phyloP scores from a whole-genome alignment of 1,140 invertebrate species.

The Aphaenogaster floridana region DNA sequence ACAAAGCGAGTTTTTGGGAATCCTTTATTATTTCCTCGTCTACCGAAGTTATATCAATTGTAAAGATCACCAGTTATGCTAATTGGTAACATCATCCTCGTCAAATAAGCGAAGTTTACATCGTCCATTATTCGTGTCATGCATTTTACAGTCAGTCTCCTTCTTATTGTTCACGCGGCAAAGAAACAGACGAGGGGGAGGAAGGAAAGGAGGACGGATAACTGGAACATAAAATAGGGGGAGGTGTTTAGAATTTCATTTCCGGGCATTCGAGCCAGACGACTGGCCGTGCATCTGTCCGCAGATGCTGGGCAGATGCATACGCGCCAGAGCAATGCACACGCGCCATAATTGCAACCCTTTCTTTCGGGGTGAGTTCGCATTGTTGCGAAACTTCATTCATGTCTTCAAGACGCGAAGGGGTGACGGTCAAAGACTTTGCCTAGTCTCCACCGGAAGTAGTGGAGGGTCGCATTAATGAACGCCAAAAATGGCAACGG shows the following conservation, averaged over 20 bases:
- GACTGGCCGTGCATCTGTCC: slow-evolving; percentile 77
- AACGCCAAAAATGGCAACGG: slow-evolving; percentile 45
- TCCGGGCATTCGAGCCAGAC: slow-evolving; percentile 76
- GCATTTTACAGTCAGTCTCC: slow-evolving; percentile 55
- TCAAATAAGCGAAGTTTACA: slow-evolving; percentile 50
- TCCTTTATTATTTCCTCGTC: slow-evolving; percentile 24
- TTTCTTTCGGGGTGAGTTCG: slow-evolving; percentile 71
- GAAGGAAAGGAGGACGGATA: slow-evolving; percentile 44
- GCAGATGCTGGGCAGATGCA: slow-evolving; percentile 82
- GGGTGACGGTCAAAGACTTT: slow-evolving; percentile 66
- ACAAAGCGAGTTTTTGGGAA: neutral
- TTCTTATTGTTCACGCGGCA: slow-evolving; percentile 52
- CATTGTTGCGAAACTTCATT: slow-evolving; percentile 77
- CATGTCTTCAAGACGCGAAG: slow-evolving; percentile 61
- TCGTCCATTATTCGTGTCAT: slow-evolving; percentile 56
- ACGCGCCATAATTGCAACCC: slow-evolving; percentile 78
- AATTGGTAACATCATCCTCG: slow-evolving; percentile 69
- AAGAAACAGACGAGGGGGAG: slow-evolving; percentile 32
- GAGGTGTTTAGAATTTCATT: slow-evolving; percentile 82
- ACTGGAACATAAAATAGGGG: slow-evolving; percentile 57
- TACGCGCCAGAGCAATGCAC: slow-evolving; percentile 69
- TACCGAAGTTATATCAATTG: slow-evolving; percentile 31
- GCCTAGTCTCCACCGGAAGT: slow-evolving; percentile 61
- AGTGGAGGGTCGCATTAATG: slow-evolving; percentile 36
- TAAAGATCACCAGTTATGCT: slow-evolving; percentile 37